phyloP scores from a whole-genome alignment of 2,888 invertebrate species.

The Campoplex nolae region DNA sequence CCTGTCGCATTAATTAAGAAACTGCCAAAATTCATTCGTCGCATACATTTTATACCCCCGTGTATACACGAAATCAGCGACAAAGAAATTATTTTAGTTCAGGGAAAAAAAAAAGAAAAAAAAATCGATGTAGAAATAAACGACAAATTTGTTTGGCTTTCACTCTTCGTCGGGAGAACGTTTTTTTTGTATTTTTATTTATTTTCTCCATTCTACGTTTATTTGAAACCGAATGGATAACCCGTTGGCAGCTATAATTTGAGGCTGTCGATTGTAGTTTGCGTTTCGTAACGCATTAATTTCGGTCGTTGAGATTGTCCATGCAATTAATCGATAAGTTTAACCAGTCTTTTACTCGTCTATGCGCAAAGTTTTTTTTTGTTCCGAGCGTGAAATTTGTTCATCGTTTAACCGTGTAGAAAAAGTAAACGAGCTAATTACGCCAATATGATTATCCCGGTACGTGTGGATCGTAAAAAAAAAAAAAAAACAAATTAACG shows the following conservation, averaged over 20 bases:
- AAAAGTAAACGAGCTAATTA: background rate
- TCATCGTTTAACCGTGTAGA: background rate
- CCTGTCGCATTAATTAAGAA: slow-evolving; percentile 54
- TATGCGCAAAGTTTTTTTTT: background rate
- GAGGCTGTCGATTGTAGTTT: slow-evolving; percentile 35
- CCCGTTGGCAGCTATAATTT: slow-evolving; percentile 37
- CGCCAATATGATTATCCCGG: background rate
- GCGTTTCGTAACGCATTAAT: slow-evolving; percentile 20
- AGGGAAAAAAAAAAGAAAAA: background rate
- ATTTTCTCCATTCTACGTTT: background rate
- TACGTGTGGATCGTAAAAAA: background rate
- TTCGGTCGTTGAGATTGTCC: background rate
- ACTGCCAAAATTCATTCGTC: slow-evolving; percentile 35
- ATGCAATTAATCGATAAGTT: slow-evolving; percentile 18
- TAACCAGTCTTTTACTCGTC: slow-evolving; percentile 8
- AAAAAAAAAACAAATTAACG: background rate
- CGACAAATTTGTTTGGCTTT: slow-evolving; percentile 14
- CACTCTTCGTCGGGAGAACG: slow-evolving; percentile 11
- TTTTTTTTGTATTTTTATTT: no score
- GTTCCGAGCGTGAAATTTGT: background rate
- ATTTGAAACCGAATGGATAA: background rate
- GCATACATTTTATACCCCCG: background rate
- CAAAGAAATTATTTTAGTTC: background rate
- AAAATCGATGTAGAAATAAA: background rate
- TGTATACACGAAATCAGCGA: background rate